Base-by-base conservation (phyloP, 2,113 vertebrate genomes). In the Heliornis fulica region DNA sequence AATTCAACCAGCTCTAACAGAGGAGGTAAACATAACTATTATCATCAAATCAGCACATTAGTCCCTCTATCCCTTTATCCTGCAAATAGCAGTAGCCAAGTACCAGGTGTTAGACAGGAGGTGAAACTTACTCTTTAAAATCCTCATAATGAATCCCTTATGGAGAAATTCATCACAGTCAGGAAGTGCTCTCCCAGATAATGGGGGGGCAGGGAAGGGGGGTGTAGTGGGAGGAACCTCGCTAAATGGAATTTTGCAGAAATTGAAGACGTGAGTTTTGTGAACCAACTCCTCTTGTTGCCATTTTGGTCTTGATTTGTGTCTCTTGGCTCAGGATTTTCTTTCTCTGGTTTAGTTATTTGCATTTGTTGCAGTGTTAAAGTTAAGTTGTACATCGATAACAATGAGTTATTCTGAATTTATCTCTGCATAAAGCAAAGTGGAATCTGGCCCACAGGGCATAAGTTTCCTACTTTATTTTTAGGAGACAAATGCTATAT, bases 381-480 rank as follows among this genome's bases (percentile, higher is more conserved):
- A 86, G 28, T 64, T 20, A 88, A 81, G 43, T 16, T 81, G 50
- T 20, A 40, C 9, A 48, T 8, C 70, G 51, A 17, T 46, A 83
- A 83, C 82, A 88, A 43, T 32, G 10, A 94, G n/a, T 86, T 89
- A 68, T 63, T 93, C 29, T 81, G 48, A 90, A 92, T 93, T 87
- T 87, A 89, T 69, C 53, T 87, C 40, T 61, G 64, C 1, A 1
- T 45, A 84, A 83, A 96, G 66, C 34, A 10, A 87, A 86, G n/a
- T 32, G n/a, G 83, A 95, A 90, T 94, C 84, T 82, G 36, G 51
- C 85, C 96, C 65, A 74, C 0, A 6, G 60, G 83, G 53, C 56
- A 68, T 48, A 41, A 28, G 32, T 57, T 82, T 94, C 84, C 72
- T 64, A 81, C 26, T 60, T 75, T 60, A 92, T 85, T 92, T 94